These are phyloP conservation scores for Slavum lentiscoides DNA, from an alignment of 2,888 invertebrate genomes.

Conservation along the genomic window DNA sequence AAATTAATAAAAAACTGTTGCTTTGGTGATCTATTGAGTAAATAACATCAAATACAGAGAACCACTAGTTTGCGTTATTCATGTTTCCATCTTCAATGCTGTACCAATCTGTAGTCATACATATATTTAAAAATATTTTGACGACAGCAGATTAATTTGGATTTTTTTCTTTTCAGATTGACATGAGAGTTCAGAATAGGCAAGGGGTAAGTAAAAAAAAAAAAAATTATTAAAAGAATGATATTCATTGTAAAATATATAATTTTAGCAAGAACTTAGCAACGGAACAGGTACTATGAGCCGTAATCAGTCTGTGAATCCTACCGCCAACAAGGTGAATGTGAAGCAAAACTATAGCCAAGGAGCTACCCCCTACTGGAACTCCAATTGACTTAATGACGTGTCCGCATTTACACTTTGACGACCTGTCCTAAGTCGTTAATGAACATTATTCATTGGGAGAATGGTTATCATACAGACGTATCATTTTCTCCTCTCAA, in stretches of 20 bases:
- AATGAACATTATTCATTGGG: slow-evolving; percentile 42
- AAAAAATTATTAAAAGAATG: background rate
- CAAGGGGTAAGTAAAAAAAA: slow-evolving; percentile 36
- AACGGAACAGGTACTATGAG: slow-evolving; percentile 45
- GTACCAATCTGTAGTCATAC: no score
- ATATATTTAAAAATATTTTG: no score
- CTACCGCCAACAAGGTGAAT: slow-evolving; percentile 61
- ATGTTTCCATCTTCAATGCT: no score
- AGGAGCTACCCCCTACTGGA: slow-evolving; percentile 60
- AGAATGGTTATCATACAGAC: slow-evolving; percentile 44
- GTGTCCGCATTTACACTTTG: slow-evolving; percentile 44
- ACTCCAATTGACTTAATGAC: slow-evolving; percentile 57
- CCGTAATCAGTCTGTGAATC: slow-evolving; percentile 43
- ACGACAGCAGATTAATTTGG: background rate
- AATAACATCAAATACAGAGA: no score
- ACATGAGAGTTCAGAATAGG: slow-evolving; percentile 44
- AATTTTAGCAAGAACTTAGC: slow-evolving; percentile 43
- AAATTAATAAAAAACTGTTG: no score
- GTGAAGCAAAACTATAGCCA: slow-evolving; percentile 67
- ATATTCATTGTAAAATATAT: slow-evolving; percentile 5
- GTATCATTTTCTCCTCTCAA: slow-evolving; percentile 42
- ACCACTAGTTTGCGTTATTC: no score
- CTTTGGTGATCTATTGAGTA: no score
- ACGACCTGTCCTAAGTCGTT: slow-evolving; percentile 31
- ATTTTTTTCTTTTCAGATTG: slow-evolving; percentile 32